Base-by-base conservation (phyloP, 2,888 invertebrate species). In the Platycnemis pennipes region DNA sequence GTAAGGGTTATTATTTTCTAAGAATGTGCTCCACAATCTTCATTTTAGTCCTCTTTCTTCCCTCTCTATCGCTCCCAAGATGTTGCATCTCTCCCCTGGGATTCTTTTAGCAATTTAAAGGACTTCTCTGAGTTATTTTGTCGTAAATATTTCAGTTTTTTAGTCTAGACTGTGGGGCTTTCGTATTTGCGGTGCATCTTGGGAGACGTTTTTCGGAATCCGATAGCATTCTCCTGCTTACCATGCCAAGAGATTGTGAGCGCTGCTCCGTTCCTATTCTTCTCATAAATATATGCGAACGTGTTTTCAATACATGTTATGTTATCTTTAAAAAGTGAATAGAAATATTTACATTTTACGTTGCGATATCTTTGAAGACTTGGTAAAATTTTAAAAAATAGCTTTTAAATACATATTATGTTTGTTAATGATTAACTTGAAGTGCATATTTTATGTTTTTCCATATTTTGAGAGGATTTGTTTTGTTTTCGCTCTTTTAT, bases 131-230 rank as follows among this genome's bases (percentile, higher is more conserved):
- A 13, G 37, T 77, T 77, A 77, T 77, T 77, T 77, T 37, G 77
- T 77, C 77, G 77, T 77, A 77, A 77, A 77, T 77, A 77, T 37
- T 77, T 77, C 77, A 77, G 31, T 77, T 77, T 77, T 37, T 77
- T 37, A 77, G 77, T 37, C 77, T 77, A 77, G 77, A 37, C 77
- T 77, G 26, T 37, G 77, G 77, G 77, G 77, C 77, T 77, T 77
- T 77, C 63, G 77, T 37, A 37, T 77, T 77, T 77, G 16, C 77
- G 31, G 31, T 37, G 77, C 77, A 37, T 77, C 77, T 22, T n/a
- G 0, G 37, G 77, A 77, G 31, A 37, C 77, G 77, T 37, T 77
- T 77, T 77, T 77, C 77, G 77, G 77, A 77, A 77, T 77, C 31
- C 37, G 77, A 77, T 77, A 77, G 31, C 77, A 77, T 11, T 77